Evolutionary conservation across 2,888 invertebrate species (phyloP), one percentile per base, ranked within the genome.

Genomic region (Periphyllus acericola): DNA sequence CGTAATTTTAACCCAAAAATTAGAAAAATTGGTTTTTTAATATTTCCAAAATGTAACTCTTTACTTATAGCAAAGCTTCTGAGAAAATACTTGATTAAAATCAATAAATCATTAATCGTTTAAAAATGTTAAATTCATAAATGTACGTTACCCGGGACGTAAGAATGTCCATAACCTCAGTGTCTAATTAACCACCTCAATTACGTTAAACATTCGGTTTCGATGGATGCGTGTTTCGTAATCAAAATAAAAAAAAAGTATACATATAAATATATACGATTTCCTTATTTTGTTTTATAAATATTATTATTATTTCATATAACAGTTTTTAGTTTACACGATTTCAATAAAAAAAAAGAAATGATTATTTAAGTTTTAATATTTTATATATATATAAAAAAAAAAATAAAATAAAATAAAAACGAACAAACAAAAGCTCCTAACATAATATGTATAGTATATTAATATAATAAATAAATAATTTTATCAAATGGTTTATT

Each of bases 401-500:
- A 21, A 74, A 74, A 9, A 75, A 74, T 36, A 83, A 75, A n/a
- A n/a, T n/a, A n/a, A 3, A 55, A 29, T 29, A 21, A 32, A 52
- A 40, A 75, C 17, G 25, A 46, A 76, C 36, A 75, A 40, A 55
- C 55, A 29, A 74, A 84, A 84, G 75, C 76, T 21, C 66, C 84
- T 84, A 76, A 40, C 25, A 40, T 76, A 76, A 29, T 11, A 36
- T 36, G 6, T 83, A 46, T 36, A 36, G 17, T 72, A 29, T 29
- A 75, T 83, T 40, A 72, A 52, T 52, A 36, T 74, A n/a, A 75
- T 83, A 75, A 74, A 82, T 72, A 0, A 75, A 52, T 46, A 40
- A 75, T 75, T 46, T 46, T 17, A 46, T 46, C 46, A 74, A 83
- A 83, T 55, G 34, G 55, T 74, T 75, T n/a, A 60, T 83, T 60